phyloP scores from a whole-genome alignment of 1,140 invertebrate species.

The Amphibalanus amphitrite region DNA sequence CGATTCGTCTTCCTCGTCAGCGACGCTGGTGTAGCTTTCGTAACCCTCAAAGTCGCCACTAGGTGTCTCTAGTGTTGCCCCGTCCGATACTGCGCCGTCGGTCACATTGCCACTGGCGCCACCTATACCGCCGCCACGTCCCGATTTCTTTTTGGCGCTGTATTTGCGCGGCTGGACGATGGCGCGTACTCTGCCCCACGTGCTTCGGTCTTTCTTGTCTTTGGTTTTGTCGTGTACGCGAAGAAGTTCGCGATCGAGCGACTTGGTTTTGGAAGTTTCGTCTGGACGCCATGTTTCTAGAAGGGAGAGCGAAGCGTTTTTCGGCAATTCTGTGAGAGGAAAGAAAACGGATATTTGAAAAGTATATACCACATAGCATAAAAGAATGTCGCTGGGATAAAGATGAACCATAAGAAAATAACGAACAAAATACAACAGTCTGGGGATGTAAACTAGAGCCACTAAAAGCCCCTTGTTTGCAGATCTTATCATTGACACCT shows the following conservation, averaged over 20 bases:
- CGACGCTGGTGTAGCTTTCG: not conserved
- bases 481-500: too few species aligned
- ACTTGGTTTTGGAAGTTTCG: not conserved
- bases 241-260: not conserved
- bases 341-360: too few species aligned
- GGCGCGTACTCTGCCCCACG: conserved; percentile 49
- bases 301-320: not conserved
- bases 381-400: too few species aligned
- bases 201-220: conserved; percentile 35
- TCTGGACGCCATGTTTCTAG: not conserved
- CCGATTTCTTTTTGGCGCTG: conserved; percentile 35
- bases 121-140: not conserved
- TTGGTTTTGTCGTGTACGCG: conserved; percentile 5
- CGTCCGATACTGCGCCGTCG: not conserved
- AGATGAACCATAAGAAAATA: too few species aligned
- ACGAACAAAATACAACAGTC: too few species aligned
- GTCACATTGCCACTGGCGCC: too few species aligned
- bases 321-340: not conserved
- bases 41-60: not conserved
- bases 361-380: too few species aligned
- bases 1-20: conserved; percentile 6
- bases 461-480: too few species aligned
- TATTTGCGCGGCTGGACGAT: conserved; percentile 48
- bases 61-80: not conserved
- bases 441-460: too few species aligned